phyloP scores from a whole-genome alignment of 2,113 vertebrate genomes.

The Bubo blakistoni region DNA sequence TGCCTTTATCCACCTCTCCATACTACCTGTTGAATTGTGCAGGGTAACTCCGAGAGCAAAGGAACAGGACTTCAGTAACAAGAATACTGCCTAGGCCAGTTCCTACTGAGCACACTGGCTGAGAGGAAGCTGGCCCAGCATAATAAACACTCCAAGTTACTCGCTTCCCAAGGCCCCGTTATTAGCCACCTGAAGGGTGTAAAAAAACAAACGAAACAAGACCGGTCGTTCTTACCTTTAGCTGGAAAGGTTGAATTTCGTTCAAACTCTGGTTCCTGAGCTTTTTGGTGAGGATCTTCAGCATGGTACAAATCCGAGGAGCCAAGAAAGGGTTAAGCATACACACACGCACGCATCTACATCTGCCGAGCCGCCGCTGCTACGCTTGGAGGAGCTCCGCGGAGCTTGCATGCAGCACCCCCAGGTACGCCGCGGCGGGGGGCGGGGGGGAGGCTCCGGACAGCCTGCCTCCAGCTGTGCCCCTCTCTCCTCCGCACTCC shows the following conservation, averaged over 20 bases:
- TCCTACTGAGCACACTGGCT: background rate
- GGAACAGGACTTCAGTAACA: background rate
- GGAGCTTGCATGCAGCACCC: background rate
- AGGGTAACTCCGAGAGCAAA: background rate
- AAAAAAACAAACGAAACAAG: background rate
- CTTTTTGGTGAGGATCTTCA: conserved; percentile 90
- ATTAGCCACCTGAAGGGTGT: background rate
- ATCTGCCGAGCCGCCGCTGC: background rate
- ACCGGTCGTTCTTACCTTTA: conserved; percentile 77
- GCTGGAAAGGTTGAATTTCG: conserved; percentile 88
- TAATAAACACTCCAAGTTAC: background rate
- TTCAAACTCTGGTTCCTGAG: conserved; percentile 86
- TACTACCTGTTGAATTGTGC: background rate
- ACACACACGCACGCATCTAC: conserved; percentile 14
- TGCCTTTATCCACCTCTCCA: background rate
- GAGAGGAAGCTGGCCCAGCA: background rate
- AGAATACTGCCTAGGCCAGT: background rate
- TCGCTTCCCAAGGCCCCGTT: background rate
- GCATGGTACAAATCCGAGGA: conserved; percentile 71
- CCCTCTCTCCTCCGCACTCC: background rate
- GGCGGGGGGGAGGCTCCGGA: background rate
- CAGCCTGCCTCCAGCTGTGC: background rate
- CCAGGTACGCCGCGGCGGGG: background rate
- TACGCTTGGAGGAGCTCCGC: background rate
- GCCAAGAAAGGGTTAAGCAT: conserved; percentile 49